These are phyloP conservation scores for Eremobia ochroleuca DNA, from an alignment of 2,888 invertebrate species.

Conservation along the genomic window DNA sequence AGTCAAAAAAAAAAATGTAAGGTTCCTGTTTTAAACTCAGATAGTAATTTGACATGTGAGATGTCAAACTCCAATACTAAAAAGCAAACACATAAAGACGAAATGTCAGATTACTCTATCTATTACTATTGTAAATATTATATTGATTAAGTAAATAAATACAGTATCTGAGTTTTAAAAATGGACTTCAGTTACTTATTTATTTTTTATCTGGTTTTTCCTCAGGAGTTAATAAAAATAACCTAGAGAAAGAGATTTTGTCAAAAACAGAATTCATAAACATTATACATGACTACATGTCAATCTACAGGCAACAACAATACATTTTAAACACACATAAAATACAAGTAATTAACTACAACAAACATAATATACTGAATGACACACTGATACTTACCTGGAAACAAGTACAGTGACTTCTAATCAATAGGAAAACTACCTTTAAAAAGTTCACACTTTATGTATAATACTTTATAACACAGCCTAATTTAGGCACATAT, in stretches of 20 bases:
- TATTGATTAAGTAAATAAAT: no score
- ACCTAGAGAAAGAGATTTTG: neutral
- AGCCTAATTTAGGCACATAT: neutral
- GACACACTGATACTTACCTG: conserved; percentile 58
- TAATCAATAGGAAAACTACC: conserved; percentile 36
- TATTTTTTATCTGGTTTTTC: neutral
- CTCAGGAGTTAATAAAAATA: neutral
- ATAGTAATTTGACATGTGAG: no score
- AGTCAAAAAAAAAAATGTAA: neutral
- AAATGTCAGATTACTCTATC: no score
- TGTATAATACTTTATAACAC: neutral
- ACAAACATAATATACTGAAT: conserved; percentile 14
- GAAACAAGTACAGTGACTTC: conserved; percentile 38
- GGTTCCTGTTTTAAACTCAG: no score
- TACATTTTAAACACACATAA: conserved; percentile 4
- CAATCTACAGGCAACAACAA: conserved; percentile 15
- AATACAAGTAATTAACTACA: neutral
- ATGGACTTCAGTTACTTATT: neutral
- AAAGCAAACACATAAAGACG: no score
- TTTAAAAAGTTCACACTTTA: neutral
- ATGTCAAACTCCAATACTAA: no score
- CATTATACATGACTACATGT: neutral
- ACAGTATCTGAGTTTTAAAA: no score
- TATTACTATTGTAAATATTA: no score
- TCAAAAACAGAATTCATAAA: neutral